Evolutionary conservation across 2,113 vertebrate species (phyloP), one percentile per base, ranked within the genome.

Genomic region (Octodon degus): DNA sequence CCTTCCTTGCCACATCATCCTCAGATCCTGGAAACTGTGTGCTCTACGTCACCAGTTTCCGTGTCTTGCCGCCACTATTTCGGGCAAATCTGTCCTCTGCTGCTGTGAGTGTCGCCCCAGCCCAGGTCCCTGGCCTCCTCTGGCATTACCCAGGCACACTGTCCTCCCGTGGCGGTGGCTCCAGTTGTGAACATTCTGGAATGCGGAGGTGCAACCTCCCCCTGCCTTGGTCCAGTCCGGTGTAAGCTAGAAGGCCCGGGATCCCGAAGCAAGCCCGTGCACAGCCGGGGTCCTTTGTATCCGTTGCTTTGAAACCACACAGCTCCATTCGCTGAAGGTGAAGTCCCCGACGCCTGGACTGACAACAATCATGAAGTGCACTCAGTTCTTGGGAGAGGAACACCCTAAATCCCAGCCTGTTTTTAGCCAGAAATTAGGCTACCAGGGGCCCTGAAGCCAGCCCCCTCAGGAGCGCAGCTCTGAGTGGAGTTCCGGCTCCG

Each of bases 161-260:
- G 2, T 22, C 53, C 20, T 81, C 79, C 32, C 0, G 8, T 2
- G 1, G 34, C 53, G 0, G 17, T 6, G 1, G 34, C 53, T 50
- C 77, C 77, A 9, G 25, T 1, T 17, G 5, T 20, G 14, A 50
- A 9, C 77, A 4, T 50, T 81, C 50, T 81, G 32, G 79, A 34
- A n/a, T 24, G 53, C 53, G 22, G 79, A 58, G 17, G 4, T 47
- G 43, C 6, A 5, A 76, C 27, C 9, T 58, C 32, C 58, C 79
- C 32, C 17, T 5, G 32, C 1, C 20, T 24, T 22, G 80, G 32
- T 82, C 80, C 34, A 82, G 34, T 20, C 53, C 25, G 80, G 20
- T 11, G n/a, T 10, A 58, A 82, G 53, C 32, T 6, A 25, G 53
- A n/a, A 12, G 4, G 5, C 53, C 24, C 34, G 58, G 53, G 55